These are phyloP conservation scores for Microtus ochrogaster DNA, from an alignment of 2,113 vertebrate species.

Conservation along the genomic window DNA sequence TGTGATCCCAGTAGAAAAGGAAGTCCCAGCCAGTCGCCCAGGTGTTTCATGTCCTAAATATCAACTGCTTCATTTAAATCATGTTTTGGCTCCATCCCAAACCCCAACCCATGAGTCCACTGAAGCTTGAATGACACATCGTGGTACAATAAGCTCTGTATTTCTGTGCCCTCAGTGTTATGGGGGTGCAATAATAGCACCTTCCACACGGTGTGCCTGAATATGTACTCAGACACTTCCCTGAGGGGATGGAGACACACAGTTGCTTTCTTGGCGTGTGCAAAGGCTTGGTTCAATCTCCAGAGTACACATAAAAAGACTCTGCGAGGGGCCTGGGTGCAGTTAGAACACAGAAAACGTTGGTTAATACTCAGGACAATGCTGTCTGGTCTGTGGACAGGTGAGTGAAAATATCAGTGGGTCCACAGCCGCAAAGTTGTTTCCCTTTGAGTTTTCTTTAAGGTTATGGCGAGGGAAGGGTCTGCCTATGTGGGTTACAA, in stretches of 20 bases:
- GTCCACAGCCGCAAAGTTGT: background rate
- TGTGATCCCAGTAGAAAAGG: background rate
- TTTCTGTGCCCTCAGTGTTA: background rate
- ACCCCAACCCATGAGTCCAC: background rate
- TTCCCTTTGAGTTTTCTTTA: background rate
- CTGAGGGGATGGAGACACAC: background rate
- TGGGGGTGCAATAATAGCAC: accelerated
- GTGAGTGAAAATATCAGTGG: background rate
- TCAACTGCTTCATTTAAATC: background rate
- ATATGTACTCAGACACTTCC: background rate
- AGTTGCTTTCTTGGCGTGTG: background rate
- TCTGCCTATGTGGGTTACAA: accelerated
- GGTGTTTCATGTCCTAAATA: background rate
- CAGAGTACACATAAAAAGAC: background rate
- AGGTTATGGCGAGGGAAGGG: background rate
- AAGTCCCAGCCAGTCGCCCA: background rate
- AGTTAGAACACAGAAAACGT: background rate
- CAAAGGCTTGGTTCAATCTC: background rate
- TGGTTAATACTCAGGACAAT: background rate
- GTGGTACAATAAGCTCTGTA: background rate
- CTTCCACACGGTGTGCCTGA: background rate
- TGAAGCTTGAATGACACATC: background rate
- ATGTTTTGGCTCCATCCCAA: background rate
- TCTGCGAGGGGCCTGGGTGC: accelerated
- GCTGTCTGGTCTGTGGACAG: no score